Evolutionary conservation across 92 coral and sea anemone species (phyloP).

Genomic region (Heliopora coerulea): DNA sequence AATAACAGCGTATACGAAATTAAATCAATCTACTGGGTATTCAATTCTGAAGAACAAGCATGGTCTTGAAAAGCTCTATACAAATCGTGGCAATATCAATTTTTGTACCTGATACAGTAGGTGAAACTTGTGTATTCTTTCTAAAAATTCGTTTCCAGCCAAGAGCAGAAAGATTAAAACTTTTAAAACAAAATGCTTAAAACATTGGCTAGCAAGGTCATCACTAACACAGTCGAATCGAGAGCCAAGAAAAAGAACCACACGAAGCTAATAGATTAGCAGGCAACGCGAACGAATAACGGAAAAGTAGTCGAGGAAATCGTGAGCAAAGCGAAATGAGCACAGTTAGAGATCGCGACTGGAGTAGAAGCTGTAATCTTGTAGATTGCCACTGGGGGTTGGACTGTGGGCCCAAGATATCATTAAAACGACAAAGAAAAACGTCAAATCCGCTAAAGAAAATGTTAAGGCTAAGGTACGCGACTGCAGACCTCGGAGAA

Average conservation of each 20-base stretch:
- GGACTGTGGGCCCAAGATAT: slow-evolving; percentile 16
- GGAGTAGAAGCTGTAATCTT: neutral
- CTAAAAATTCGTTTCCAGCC: too few relatives aligned
- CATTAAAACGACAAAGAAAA: neutral
- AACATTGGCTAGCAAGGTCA: too few relatives aligned
- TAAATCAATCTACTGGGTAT: too few relatives aligned
- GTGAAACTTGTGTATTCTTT: too few relatives aligned
- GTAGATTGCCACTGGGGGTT: slow-evolving; percentile 4
- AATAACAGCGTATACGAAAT: too few relatives aligned
- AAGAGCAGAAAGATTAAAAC: too few relatives aligned
- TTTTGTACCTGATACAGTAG: too few relatives aligned
- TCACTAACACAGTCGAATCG: slow-evolving; percentile 12
- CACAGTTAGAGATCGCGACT: slow-evolving; percentile 1
- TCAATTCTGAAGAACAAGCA: too few relatives aligned
- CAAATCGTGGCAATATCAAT: too few relatives aligned
- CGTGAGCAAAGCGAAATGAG: slow-evolving; percentile 1
- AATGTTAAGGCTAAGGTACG: neutral
- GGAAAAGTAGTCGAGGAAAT: neutral
- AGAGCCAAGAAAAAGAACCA: neutral
- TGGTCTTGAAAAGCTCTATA: too few relatives aligned
- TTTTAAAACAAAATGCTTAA: too few relatives aligned
- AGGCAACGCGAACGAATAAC: neutral
- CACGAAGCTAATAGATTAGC: neutral
- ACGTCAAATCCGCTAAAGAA: slow-evolving; percentile 12
- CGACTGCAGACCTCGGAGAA: neutral